phyloP scores from a whole-genome alignment of 2,888 invertebrate genomes.

The Scrobipalpa atriplicella region DNA sequence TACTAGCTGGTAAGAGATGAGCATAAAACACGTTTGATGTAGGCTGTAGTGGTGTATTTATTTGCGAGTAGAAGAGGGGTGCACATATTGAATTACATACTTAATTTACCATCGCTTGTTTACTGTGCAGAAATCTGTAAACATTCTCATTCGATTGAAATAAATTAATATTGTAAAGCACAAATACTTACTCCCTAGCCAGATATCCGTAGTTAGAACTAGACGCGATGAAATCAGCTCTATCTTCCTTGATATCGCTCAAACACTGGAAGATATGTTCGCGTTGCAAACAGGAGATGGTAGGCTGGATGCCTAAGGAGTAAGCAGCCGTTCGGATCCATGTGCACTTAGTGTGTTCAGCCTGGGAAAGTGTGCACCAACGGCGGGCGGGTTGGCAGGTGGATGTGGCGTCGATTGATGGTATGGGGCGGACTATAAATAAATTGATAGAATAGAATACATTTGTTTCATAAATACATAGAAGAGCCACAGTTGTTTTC shows the following conservation, averaged over 20 bases:
- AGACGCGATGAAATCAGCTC: slow-evolving; percentile 83
- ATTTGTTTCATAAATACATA: too few relatives aligned
- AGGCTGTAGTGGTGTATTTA: too few relatives aligned
- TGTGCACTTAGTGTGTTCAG: slow-evolving; percentile 83
- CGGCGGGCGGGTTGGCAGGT: slow-evolving; percentile 67
- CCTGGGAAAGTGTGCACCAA: slow-evolving; percentile 83
- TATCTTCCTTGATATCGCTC: slow-evolving; percentile 69
- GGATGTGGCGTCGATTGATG: slow-evolving; percentile 47
- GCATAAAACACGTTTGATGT: too few relatives aligned
- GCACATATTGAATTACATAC: too few relatives aligned
- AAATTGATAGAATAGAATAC: neutral
- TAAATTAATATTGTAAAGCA: too few relatives aligned
- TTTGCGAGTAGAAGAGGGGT: too few relatives aligned
- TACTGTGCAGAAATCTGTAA: too few relatives aligned
- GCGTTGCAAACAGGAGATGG: slow-evolving; percentile 77
- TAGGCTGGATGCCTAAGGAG: slow-evolving; percentile 83
- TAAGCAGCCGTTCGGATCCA: slow-evolving; percentile 82
- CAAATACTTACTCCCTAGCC: slow-evolving; percentile 83
- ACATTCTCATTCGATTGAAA: too few relatives aligned
- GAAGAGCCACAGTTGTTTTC: too few relatives aligned
- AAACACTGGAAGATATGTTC: slow-evolving; percentile 79
- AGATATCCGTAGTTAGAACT: slow-evolving; percentile 85
- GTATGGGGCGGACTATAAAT: slow-evolving; percentile 59
- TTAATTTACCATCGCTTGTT: too few relatives aligned
- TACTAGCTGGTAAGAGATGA: too few relatives aligned